A percentile compares a stretch with the other conserved stretches of the same genome.
Conservation (phyloP, 2,113 vertebrate genomes). For the Scomber scombrus region DNA sequence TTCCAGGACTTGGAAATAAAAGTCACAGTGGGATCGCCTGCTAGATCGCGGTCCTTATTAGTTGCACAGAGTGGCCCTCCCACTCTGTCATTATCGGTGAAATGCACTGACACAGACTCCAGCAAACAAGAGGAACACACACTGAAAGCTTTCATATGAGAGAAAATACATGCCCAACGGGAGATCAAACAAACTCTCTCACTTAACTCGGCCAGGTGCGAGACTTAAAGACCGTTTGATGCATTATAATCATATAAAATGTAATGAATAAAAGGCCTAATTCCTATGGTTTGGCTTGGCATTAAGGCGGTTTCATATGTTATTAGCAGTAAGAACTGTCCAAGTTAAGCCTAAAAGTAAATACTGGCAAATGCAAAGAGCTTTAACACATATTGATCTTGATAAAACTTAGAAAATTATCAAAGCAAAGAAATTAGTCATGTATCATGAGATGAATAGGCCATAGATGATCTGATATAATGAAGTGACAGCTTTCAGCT, state of each 20-base stretch:
- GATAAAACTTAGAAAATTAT: neutral
- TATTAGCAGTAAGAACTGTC: constrained; percentile 6
- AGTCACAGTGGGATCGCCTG: constrained; percentile 85
- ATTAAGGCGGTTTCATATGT: constrained; percentile 23
- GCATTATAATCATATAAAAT: constrained; percentile 46
- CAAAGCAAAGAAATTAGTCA: neutral
- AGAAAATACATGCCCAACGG: constrained; percentile 43
- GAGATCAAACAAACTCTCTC: constrained; percentile 51
- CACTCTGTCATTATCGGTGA: constrained; percentile 89
- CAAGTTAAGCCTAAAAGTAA: constrained; percentile 14
- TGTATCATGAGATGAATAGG: neutral
- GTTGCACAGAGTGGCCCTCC: constrained; percentile 96
- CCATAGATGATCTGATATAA: neutral
- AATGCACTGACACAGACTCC: constrained; percentile 84
- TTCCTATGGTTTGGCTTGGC: neutral
- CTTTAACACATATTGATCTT: constrained; percentile 18
- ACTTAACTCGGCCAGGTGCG: constrained; percentile 66
- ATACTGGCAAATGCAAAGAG: constrained; percentile 13
- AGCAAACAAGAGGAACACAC: constrained; percentile 68
- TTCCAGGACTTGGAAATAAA: constrained; percentile 85
- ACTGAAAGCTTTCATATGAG: constrained; percentile 57
- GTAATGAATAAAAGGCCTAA: constrained; percentile 9
- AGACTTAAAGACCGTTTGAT: constrained; percentile 53
- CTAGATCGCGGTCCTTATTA: constrained; percentile 96
- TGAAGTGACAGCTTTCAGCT: constrained; percentile 15